Base-by-base conservation (phyloP, 30 jellyfish, hydroid and myxozoan species). In the Cassiopea andromeda region DNA sequence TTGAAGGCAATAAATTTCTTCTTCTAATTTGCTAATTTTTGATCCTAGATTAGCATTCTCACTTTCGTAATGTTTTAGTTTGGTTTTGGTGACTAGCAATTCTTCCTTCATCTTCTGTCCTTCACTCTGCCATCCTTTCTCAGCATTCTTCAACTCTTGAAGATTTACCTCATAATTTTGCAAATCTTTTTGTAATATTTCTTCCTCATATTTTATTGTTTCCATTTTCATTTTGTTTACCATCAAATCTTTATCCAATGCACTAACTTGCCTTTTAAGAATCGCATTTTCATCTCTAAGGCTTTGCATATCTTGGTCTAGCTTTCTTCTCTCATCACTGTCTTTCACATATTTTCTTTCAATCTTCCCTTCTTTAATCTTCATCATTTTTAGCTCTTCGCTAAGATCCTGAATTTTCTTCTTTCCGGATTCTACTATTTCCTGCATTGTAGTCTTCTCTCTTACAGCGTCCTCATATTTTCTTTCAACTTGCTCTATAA, bases 161-260 rank as follows among this genome's bases (percentile, higher is more conserved):
- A 85, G 78, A 27, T 84, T 68, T 18, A 81, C 57, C 9, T 84
- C 91, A 69, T 57, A 82, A 46, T 64, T 60, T 60, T 69, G 80
- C 50, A 91, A 43, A 19, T 91, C 97, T 43, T 84, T 83, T 59
- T 81, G 85, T 60, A 91, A 16, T 2, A 91, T 48, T 46, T 84
- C 97, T 16, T 91, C 94, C 50, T 85, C 97, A 44, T 91, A 91
- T 54, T 77, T 71, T 12, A 70, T 0, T 18, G 97, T 91, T 57
- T 91, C 94, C 86, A 84, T 77, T 46, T 81, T 81, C 93, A 85
- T 84, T 80, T 85, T 85, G 64, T 71, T 61, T 8, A 84, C 75
- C 1, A 89, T 47, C 14, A 91, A 82, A 75, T 91, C 97, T 57
- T 85, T 84, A 8, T 85, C 93, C 27, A 84, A 75, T 38, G 94